Evolutionary conservation across 2,888 invertebrate genomes (phyloP), one percentile per base, ranked within the genome.

Genomic region (Holacanthella duospinosa): DNA sequence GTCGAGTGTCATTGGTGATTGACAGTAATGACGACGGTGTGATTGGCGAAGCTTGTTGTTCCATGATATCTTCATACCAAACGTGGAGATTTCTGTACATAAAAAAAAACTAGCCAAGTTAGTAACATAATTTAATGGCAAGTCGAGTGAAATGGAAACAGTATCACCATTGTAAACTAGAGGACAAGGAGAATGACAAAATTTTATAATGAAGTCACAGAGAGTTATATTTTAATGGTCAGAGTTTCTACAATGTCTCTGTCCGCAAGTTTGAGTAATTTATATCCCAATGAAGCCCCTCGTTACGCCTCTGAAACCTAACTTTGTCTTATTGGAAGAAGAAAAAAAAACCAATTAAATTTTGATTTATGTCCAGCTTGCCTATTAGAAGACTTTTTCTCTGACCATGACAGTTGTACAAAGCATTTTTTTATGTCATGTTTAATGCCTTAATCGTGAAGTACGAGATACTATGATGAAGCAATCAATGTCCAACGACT

Each of bases 31-130:
- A 9, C 4, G 21, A 4, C 16, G 55, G 59, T 62, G 26, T 44
- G 25, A 64, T 62, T 26, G 16, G 26, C 54, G 60, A 59, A 63
- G 12, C 63, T 60, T 44, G 61, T 65, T 29, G 61, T 55, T 61
- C 63, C 29, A 54, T 59, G 27, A 63, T 63, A 55, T 66, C 68
- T 27, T 68, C 68, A 61, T 68, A 64, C 66, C 66, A 66, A 59
- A 66, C 54, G 60, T 68, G 64, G 54, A 68, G 61, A 56, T 68
- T 68, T 56, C 68, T 68, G 62, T 36, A 36, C 6, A 36, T 36
- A n/a, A n/a, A n/a, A n/a, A n/a, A n/a, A n/a, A n/a, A n/a, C n/a
- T n/a, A n/a, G n/a, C n/a, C n/a, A n/a, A n/a, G n/a, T n/a, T n/a
- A n/a, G n/a, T n/a, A n/a, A n/a, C n/a, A n/a, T n/a, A n/a, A n/a